A percentile compares a stretch with the other conserved stretches of the same genome.
These are phyloP conservation scores for Drosophila navojoa DNA, from an alignment of 1,140 invertebrate genomes.

Conservation along the genomic window DNA sequence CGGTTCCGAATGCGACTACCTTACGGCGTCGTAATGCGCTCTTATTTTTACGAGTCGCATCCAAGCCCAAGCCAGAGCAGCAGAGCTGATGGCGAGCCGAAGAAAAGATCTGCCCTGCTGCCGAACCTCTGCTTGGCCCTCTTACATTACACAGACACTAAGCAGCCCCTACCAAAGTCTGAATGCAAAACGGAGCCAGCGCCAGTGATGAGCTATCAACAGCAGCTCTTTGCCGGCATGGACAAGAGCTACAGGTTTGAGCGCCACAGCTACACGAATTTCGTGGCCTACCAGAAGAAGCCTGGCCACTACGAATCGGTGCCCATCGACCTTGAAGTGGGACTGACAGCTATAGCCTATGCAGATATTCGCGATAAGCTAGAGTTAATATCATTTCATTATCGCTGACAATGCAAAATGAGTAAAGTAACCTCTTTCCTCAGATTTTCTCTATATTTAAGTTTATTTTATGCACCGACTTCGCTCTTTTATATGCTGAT, in stretches of 20 bases:
- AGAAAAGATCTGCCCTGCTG: neutral
- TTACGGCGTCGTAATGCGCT: neutral
- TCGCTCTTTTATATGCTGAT: too few species aligned
- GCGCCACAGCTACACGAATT: slow-evolving; percentile 27
- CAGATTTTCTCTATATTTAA: too few species aligned
- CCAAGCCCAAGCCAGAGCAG: neutral
- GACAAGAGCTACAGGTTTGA: slow-evolving; percentile 5
- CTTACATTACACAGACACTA: neutral
- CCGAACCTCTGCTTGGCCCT: neutral
- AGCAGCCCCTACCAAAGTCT: too few species aligned
- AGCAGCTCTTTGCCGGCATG: neutral
- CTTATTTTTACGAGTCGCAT: slow-evolving; percentile 1
- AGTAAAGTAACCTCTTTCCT: too few species aligned
- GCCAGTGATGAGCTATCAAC: neutral
- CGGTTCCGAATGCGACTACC: neutral
- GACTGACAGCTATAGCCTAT: slow-evolving; percentile 5
- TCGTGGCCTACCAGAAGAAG: neutral
- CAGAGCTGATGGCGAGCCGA: neutral
- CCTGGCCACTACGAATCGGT: slow-evolving; percentile 8
- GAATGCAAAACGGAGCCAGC: neutral
- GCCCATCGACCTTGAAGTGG: neutral
- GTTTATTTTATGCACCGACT: neutral
- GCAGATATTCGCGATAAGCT: slow-evolving; percentile 13
- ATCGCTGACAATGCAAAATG: neutral
- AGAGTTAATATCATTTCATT: neutral